Percentiles rank a stretch among this genome's conserved stretches.
phyloP scores from a whole-genome alignment of 2,113 vertebrate genomes.

The Clarias macrocephalus region DNA sequence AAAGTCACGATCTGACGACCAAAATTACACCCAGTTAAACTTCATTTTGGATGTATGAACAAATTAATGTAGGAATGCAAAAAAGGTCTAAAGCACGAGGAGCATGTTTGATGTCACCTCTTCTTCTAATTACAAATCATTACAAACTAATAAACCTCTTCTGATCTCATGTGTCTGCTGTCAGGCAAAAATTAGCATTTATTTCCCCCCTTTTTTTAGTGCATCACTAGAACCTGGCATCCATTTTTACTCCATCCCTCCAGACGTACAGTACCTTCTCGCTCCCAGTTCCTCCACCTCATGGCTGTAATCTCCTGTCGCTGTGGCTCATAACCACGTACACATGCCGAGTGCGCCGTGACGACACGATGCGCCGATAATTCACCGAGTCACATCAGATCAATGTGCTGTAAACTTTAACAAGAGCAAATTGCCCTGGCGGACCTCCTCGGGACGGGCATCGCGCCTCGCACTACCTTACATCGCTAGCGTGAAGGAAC shows the following conservation, averaged over 20 bases:
- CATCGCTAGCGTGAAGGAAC: constrained; percentile 6
- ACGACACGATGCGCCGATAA: constrained; percentile 32
- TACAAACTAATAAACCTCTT: background rate
- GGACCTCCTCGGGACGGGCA: background rate
- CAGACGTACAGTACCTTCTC: background rate
- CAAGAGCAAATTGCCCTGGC: constrained; percentile 44
- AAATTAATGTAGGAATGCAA: background rate
- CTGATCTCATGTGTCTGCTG: background rate
- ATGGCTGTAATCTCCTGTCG: background rate
- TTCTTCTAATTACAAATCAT: background rate
- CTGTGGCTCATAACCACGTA: background rate
- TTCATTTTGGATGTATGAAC: background rate
- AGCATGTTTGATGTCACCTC: background rate
- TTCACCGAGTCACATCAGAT: constrained; percentile 42
- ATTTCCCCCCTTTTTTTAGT: background rate
- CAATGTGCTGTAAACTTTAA: constrained; percentile 46
- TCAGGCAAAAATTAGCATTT: background rate
- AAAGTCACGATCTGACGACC: too few relatives aligned
- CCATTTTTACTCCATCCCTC: background rate
- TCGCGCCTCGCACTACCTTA: background rate
- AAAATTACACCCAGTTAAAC: background rate
- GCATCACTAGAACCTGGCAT: background rate
- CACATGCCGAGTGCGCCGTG: constrained; percentile 26
- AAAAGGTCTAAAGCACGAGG: background rate
- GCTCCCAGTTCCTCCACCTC: background rate